These are phyloP conservation scores for Notiomystis cincta DNA, from an alignment of 2,113 vertebrate genomes.

Conservation along the genomic window DNA sequence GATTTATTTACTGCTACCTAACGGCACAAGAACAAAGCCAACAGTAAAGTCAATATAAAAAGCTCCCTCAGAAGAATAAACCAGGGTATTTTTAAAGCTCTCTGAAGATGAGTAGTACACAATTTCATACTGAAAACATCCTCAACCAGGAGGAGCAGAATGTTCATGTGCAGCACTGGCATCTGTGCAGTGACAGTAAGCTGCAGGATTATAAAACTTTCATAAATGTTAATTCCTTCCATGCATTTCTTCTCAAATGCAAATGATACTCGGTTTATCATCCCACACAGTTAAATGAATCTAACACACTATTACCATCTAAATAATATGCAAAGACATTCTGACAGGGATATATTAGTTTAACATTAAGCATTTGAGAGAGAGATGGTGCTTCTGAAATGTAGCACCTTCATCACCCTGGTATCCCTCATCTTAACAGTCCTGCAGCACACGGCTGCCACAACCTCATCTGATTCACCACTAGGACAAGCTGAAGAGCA, in stretches of 20 bases:
- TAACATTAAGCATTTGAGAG: not conserved
- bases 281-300: conserved; percentile 17
- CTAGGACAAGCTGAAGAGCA: not conserved
- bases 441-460: not conserved
- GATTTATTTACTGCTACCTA: not conserved
- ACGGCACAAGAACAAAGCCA: not conserved
- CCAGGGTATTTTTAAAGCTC: not conserved
- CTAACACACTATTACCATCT: conserved; percentile 15
- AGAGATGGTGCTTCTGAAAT: not conserved
- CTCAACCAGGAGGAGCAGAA: not conserved
- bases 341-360: conserved; percentile 36
- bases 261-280: conserved; percentile 22
- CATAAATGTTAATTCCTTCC: conserved; percentile 53
- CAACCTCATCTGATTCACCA: not conserved
- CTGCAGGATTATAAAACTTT: conserved; percentile 37
- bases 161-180: not conserved
- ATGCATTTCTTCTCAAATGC: conserved; percentile 54
- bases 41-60: not conserved
- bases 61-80: not conserved
- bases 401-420: not conserved
- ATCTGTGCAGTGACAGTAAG: conserved; percentile 16
- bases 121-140: not conserved
- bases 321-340: conserved; percentile 49
- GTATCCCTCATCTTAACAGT: not conserved
- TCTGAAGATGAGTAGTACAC: not conserved